Conservation (phyloP, 2,113 vertebrate species). For the Muntiacus muntjak region DNA sequence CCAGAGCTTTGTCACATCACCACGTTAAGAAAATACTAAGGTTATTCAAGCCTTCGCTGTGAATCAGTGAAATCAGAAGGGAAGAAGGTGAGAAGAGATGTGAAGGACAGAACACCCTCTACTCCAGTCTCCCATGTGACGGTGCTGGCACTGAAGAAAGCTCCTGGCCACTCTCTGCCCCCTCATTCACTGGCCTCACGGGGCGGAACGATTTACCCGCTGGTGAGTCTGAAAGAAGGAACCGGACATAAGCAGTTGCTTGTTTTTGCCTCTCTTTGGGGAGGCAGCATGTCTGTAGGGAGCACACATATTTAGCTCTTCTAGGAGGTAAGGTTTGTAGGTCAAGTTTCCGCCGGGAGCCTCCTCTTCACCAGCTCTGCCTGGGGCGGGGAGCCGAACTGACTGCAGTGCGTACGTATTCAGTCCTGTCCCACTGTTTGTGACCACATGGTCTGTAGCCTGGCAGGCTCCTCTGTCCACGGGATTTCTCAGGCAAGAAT, state of each 20-base stretch:
- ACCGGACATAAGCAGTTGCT: not conserved
- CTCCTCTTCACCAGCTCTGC: not conserved
- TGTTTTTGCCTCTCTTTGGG: not conserved
- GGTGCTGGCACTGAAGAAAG: not conserved
- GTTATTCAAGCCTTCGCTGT: not conserved
- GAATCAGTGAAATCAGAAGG: not conserved
- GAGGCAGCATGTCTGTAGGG: not conserved
- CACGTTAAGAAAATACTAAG: not conserved
- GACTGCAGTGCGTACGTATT: not conserved
- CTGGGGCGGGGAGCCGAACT: not conserved
- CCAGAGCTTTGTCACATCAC: not conserved
- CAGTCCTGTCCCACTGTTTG: not conserved
- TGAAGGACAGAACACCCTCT: not conserved
- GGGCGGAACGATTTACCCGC: not conserved
- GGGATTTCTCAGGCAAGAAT: not conserved
- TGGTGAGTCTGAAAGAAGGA: not conserved
- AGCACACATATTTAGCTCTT: not conserved
- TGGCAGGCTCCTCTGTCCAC: not conserved
- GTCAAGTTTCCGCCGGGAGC: not conserved
- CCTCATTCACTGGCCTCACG: not conserved
- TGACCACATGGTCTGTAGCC: not conserved
- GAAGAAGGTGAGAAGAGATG: not conserved
- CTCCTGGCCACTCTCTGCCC: accelerated
- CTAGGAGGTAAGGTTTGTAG: not conserved
- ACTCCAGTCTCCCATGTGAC: no score